A percentile compares a stretch with the other conserved stretches of the same genome.
Conservation (phyloP, 2,113 vertebrate genomes). For the Oryctolagus cuniculus region DNA sequence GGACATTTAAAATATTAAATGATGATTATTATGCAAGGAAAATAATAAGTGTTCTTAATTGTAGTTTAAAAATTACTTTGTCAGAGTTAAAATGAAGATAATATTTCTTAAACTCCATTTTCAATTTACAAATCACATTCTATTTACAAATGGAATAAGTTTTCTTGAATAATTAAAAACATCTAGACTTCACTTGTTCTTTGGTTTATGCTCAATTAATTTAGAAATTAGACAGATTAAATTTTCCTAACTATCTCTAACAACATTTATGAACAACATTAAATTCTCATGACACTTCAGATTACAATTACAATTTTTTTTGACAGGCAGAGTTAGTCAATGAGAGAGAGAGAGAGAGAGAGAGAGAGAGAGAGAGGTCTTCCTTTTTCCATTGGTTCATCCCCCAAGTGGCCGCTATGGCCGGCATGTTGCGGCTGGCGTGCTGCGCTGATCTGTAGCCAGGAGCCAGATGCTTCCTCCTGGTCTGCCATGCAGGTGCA, state of each 20-base stretch:
- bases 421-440: too few relatives aligned
- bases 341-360: too few relatives aligned
- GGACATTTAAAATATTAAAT: neutral
- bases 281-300: constrained; percentile 38
- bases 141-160: neutral
- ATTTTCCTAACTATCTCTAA: constrained; percentile 21
- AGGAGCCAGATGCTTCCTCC: too few relatives aligned
- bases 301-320: neutral
- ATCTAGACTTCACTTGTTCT: neutral
- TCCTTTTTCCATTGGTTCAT: too few relatives aligned
- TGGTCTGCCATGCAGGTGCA: too few relatives aligned
- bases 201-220: constrained; percentile 25
- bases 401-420: too few relatives aligned
- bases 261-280: constrained; percentile 30
- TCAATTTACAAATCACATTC: neutral
- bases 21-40: neutral
- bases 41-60: neutral
- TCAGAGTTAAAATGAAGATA: neutral
- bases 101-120: neutral
- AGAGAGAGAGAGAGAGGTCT: too few relatives aligned
- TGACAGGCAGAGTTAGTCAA: too few relatives aligned
- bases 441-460: too few relatives aligned
- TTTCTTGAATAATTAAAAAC: constrained; percentile 16
- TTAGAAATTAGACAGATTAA: constrained; percentile 47
- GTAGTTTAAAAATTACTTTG: constrained; percentile 34